Evolutionary conservation across 2,888 invertebrate species (phyloP).

Genomic region (Plebejus melissa): DNA sequence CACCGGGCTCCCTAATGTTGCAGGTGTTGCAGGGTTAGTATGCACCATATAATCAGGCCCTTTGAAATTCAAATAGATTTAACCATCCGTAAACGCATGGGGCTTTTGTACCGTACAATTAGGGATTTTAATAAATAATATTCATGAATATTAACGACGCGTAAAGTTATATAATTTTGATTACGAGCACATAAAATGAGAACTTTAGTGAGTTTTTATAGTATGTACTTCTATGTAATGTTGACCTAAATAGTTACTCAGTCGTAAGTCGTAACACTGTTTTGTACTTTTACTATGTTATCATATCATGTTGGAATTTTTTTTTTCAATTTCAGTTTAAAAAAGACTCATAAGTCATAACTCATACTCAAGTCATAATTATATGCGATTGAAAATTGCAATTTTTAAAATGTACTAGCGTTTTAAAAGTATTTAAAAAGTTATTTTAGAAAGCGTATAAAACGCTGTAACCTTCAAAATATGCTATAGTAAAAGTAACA

Average conservation of each 20-base stretch:
- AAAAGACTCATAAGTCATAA: too few relatives aligned
- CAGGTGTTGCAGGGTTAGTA: slow-evolving; percentile 21
- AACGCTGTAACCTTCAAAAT: background rate
- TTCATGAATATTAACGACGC: slow-evolving; percentile 10
- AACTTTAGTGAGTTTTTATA: background rate
- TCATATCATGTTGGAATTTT: too few relatives aligned
- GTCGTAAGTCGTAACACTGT: background rate
- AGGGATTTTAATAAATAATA: slow-evolving; percentile 18
- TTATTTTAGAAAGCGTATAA: too few relatives aligned
- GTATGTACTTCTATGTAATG: background rate
- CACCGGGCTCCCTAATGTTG: background rate
- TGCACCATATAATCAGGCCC: slow-evolving; percentile 4
- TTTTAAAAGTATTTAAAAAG: too few relatives aligned
- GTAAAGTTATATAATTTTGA: background rate
- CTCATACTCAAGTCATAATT: too few relatives aligned
- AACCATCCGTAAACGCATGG: slow-evolving; percentile 20
- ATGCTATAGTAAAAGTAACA: background rate
- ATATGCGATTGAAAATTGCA: too few relatives aligned
- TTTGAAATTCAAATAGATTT: slow-evolving; percentile 6
- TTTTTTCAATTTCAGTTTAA: too few relatives aligned
- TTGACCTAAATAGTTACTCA: background rate
- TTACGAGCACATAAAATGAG: slow-evolving; percentile 3
- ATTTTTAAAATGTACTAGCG: too few relatives aligned
- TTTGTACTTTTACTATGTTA: background rate
- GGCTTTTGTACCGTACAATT: slow-evolving; percentile 15